Conservation (phyloP, 2,113 vertebrate genomes). For the Passer montanus region DNA sequence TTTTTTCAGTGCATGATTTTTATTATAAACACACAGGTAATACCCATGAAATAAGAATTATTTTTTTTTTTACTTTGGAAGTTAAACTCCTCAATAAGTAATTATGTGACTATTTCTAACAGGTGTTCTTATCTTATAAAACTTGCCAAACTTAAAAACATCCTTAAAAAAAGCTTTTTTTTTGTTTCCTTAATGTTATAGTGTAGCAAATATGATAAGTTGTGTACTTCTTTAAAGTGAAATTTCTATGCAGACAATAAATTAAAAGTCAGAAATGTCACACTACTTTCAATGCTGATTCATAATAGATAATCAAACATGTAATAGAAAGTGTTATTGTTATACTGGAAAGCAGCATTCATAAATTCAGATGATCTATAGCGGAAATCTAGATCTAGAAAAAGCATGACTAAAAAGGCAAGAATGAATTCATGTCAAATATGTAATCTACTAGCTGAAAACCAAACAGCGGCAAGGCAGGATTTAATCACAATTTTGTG, state of each 20-base stretch:
- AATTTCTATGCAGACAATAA: background rate
- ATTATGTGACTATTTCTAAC: background rate
- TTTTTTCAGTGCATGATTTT: background rate
- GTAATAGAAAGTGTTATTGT: background rate
- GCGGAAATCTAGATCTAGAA: background rate
- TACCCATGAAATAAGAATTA: background rate
- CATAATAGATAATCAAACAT: background rate
- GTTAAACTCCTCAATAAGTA: background rate
- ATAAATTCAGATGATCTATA: background rate
- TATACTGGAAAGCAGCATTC: background rate
- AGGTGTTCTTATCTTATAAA: background rate
- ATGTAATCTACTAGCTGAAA: background rate
- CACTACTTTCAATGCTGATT: background rate
- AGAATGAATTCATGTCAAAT: background rate
- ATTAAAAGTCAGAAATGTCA: background rate
- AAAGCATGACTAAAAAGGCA: background rate
- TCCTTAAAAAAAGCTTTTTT: background rate
- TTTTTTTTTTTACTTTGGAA: background rate
- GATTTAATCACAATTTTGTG: background rate
- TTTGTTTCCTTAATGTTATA: background rate
- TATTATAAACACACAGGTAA: background rate
- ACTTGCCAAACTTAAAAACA: background rate
- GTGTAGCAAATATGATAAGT: background rate
- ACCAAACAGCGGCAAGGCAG: background rate
- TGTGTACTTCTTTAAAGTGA: background rate